Base-by-base conservation (phyloP, 2,797 vertebrate species). In the Hydrolagus colliei region DNA sequence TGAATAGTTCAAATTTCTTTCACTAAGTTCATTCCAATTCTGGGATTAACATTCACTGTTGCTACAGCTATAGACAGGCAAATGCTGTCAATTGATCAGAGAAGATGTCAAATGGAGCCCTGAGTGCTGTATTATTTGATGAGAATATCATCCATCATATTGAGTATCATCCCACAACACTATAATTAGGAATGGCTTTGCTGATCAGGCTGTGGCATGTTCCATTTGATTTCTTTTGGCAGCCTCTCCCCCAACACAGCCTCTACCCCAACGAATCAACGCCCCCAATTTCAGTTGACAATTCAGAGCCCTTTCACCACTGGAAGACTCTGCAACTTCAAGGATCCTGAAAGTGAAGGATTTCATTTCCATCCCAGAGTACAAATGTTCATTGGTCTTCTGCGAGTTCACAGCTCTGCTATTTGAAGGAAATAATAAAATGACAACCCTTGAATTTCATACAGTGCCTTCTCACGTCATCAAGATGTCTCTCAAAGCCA, bases 271-370 rank as follows among this genome's bases (percentile, higher is more conserved):
- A 52, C 6, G 6, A 52, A 52, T 52, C 41, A 52, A 52, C 41
- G 41, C 6, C 41, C 41, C 41, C 41, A 52, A 52, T 52, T 52
- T 52, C 41, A 52, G 3, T 52, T 52, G 41, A 52, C 41, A 3
- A 52, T 52, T 6, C 41, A 3, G 41, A 52, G 41, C 6, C 41
- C 41, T 52, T 3, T 3, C 2, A 52, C 41, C 41, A 52, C 41
- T 52, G 41, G 41, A 52, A 52, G 41, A 52, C 6, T 52, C 3
- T 63, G 6, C 32, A 10, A 18, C 79, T 20, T 1, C 20, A 67
- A 52, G 79, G 16, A 32, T 14, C 27, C 16, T 84, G 79, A 84
- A 84, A 84, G 41, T 78, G 67, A 80, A 16, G 13, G 22, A 80
- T 80, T 80, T 80, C 22, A 67, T 41, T 63, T 68, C 16, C 52